Evolutionary conservation across 1,140 invertebrate species (phyloP), one percentile per base, ranked within the genome.

Genomic region (Tribolium madens): DNA sequence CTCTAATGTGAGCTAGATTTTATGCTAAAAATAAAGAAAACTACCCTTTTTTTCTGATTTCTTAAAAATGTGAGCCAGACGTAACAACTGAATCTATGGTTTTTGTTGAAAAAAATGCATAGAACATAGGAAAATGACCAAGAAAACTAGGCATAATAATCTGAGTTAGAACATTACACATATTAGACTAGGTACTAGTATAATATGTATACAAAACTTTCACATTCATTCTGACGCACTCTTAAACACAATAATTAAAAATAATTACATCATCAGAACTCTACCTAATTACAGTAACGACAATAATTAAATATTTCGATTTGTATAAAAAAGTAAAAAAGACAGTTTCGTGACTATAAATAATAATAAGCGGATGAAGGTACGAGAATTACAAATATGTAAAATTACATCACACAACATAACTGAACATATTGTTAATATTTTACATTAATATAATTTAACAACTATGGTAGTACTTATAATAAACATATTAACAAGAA

Each of bases 401-500:
- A 71, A 71, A 47, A 48, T 18, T 71, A 71, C 17, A 71, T 50
- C 68, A 71, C 47, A 50, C 68, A 50, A 71, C 68, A 71, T 31
- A 71, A 71, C 36, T 71, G 36, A 48, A 71, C 57, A 33, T 31
- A 42, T 73, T 52, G 48, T 48, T 50, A 73, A 73, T 50, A 73
- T 73, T 73, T 73, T 52, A 73, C 46, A 73, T 72, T 21, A 73
- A 73, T 73, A 68, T 46, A 76, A 57, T 53, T 78, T 76, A 78
- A 69, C 42, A 75, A 78, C 76, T 78, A 75, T 75, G 73, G 64
- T 75, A 76, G 73, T 78, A 26, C 73, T 57, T 76, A 76, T 15
- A 31, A 69, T 72, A 42, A 75, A 14, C 26, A 75, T 33, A 75
- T 50, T 75, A 76, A 70, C 64, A 76, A 73, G 26, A 70, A 76